Conservation (phyloP, 2,797 vertebrate genomes). For the Coreius guichenoti region DNA sequence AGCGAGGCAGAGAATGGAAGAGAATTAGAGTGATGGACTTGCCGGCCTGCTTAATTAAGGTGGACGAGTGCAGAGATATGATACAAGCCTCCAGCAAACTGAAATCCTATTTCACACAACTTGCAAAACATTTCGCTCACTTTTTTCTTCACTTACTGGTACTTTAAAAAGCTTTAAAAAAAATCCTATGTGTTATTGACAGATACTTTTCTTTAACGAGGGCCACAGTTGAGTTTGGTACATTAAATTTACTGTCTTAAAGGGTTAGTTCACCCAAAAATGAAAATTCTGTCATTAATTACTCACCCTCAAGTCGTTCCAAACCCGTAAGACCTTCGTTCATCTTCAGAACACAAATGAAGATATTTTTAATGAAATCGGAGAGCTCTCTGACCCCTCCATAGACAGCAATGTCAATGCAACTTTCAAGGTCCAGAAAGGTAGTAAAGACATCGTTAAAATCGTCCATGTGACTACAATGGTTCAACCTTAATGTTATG, state of each 20-base stretch:
- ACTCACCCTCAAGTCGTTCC: no score
- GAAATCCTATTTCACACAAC: slow-evolving; percentile 56
- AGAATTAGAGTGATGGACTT: slow-evolving; percentile 46
- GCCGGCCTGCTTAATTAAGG: slow-evolving; percentile 44
- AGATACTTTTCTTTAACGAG: not conserved
- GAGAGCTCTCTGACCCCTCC: no score
- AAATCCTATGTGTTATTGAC: not conserved
- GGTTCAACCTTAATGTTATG: no score
- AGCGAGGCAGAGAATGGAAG: slow-evolving; percentile 24
- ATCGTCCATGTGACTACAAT: no score
- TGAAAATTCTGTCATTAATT: no score
- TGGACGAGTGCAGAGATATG: slow-evolving; percentile 42
- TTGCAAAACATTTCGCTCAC: slow-evolving; percentile 45
- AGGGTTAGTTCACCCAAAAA: no score
- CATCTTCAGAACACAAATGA: no score
- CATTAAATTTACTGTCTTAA: not conserved
- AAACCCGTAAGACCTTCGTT: no score
- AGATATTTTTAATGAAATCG: no score
- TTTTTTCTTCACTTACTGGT: slow-evolving; percentile 52
- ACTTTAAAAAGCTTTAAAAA: slow-evolving; percentile 5
- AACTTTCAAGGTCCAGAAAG: no score
- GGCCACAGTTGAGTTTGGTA: not conserved
- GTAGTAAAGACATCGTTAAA: no score
- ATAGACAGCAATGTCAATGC: no score
- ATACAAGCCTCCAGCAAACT: slow-evolving; percentile 55